Evolutionary conservation across 2,797 vertebrate genomes (phyloP), one percentile per base, ranked within the genome.

Genomic region (Jordanella pulchra): DNA sequence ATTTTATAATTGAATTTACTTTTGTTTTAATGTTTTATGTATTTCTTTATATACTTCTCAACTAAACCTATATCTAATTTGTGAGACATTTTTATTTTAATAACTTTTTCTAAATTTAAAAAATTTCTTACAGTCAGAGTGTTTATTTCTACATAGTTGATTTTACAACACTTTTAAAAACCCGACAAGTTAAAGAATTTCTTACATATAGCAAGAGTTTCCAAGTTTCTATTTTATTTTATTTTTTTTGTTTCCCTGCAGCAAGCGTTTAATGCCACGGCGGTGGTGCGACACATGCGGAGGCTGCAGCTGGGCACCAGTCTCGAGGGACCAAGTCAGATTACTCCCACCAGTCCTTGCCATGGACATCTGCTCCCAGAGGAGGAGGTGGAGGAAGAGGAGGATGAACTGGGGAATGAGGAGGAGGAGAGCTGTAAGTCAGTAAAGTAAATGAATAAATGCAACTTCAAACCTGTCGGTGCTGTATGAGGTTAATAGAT

Each of bases 181-280:
- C 7, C 30, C 30, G 55, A 58, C 9, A 30, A 30, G 9, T 17
- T 7, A 15, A 56, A 17, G 27, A 56, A 3, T 18, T 30, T 30
- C 18, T 30, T 15, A 28, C 15, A 3, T 30, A 56, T 7, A 56
- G 15, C 4, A 56, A 30, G 27, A 12, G 17, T 56, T 28, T 30
- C 28, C 6, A 55, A 14, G 7, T 10, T 17, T 28, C 27, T 58
- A 18, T 1, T 13, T 30, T 10, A 3, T 61, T 5, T 10, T 14
- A 17, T 27, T 27, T 7, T 66, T 27, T 44, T 25, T 23, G 14
- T 18, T 50, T 63, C 27, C 68, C 25, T 72, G 55, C 84, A 99
- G 97, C 97, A 98, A 98, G 97, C 97, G 14, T 99, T 99, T 91
- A 99, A 99, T 0, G 97, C 97, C 87, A 99, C 97, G 7, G 97